Conservation (phyloP, 2,113 vertebrate genomes). For the Ancistrus triradiatus region DNA sequence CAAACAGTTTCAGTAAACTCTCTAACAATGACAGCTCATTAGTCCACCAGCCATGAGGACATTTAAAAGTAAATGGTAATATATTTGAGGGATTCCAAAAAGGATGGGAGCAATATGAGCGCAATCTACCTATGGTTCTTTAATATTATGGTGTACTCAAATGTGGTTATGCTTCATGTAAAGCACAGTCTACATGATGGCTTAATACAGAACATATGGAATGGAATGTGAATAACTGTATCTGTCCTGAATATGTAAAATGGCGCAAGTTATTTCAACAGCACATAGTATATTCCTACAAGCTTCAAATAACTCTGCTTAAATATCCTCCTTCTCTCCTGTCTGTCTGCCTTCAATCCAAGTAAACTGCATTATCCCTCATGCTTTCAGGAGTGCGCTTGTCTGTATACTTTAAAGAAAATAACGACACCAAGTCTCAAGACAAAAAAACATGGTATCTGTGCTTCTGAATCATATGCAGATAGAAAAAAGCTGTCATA, state of each 20-base stretch:
- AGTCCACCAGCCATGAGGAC: conserved; percentile 39
- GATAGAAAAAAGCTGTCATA: conserved; percentile 5
- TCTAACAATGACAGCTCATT: conserved; percentile 47
- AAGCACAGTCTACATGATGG: too few relatives aligned
- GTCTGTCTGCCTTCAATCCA: not conserved
- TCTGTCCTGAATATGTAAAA: too few relatives aligned
- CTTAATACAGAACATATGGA: too few relatives aligned
- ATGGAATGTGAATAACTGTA: too few relatives aligned
- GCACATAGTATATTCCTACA: too few relatives aligned
- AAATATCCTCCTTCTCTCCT: not conserved
- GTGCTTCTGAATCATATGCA: conserved; percentile 7
- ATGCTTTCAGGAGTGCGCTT: too few relatives aligned
- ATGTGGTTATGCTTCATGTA: not conserved
- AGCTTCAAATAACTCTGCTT: not conserved
- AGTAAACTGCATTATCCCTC: too few relatives aligned
- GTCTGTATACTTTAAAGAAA: too few relatives aligned
- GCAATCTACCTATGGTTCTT: not conserved
- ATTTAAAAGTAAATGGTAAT: conserved; percentile 36
- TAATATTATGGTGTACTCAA: too few relatives aligned
- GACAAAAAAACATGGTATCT: conserved; percentile 5
- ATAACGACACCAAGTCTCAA: conserved; percentile 7
- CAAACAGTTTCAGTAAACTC: conserved; percentile 28
- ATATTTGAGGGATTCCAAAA: conserved; percentile 15
- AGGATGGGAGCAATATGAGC: not conserved
- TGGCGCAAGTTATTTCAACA: too few relatives aligned